A percentile compares a stretch with the other conserved stretches of the same genome.
Evolutionary conservation across 2,888 invertebrate genomes (phyloP).

Genomic region (Drosophila testacea): DNA sequence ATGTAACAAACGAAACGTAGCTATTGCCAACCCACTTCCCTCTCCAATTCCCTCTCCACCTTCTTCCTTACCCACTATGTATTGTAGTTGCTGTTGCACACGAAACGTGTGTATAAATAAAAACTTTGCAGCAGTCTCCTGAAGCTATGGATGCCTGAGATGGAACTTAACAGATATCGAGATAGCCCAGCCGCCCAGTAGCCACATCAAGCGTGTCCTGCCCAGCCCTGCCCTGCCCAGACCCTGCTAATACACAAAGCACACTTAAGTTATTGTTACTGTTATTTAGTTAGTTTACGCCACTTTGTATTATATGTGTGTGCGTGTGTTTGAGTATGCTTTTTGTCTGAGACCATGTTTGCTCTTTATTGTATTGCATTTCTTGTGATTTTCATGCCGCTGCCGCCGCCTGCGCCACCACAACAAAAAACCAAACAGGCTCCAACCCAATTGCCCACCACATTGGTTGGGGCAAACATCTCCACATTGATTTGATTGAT

Average conservation of each 20-base stretch:
- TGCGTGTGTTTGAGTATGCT: constrained; percentile 25
- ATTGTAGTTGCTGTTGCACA: constrained; percentile 54
- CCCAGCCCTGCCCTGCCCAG: constrained; percentile 11
- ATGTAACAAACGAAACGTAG: constrained; percentile 63
- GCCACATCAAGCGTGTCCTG: constrained; percentile 7
- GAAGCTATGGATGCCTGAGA: constrained; percentile 23
- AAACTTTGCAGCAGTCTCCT: constrained; percentile 71
- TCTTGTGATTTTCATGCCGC: constrained; percentile 55
- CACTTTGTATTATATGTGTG: constrained; percentile 64
- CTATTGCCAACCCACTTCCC: constrained; percentile 13
- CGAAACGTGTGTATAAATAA: constrained; percentile 77
- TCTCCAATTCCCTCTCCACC: not conserved
- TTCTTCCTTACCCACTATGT: not conserved
- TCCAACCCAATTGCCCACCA: constrained; percentile 12
- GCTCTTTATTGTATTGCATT: constrained; percentile 74
- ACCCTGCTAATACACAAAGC: constrained; percentile 71
- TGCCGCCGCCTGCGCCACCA: constrained; percentile 21
- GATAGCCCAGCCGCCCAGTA: constrained; percentile 37
- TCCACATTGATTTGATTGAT: constrained; percentile 80
- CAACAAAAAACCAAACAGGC: constrained; percentile 7
- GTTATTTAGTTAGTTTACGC: constrained; percentile 80
- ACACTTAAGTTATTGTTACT: constrained; percentile 81
- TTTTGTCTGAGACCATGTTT: constrained; percentile 73
- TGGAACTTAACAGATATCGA: constrained; percentile 30
- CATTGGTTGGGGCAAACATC: constrained; percentile 50